These are phyloP conservation scores for Sturnira hondurensis DNA, from an alignment of 2,113 vertebrate genomes.

Conservation along the genomic window DNA sequence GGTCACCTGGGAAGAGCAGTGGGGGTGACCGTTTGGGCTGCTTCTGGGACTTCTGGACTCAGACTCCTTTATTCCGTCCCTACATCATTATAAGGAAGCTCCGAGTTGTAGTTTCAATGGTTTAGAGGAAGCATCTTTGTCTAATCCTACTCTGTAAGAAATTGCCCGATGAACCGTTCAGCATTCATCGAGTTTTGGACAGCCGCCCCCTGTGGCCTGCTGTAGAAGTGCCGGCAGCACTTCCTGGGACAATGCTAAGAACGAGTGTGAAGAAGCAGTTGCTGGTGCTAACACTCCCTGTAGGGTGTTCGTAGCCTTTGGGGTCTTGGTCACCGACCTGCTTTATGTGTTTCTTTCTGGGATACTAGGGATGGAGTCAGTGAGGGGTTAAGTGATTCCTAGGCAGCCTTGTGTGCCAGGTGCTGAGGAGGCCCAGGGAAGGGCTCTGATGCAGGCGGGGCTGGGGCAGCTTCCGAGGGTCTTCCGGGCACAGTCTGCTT, in stretches of 20 bases:
- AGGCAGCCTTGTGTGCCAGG: neutral
- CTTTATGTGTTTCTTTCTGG: neutral
- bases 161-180: neutral
- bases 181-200: slow-evolving; percentile 25
- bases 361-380: neutral
- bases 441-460: neutral
- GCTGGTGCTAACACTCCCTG: neutral
- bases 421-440: neutral
- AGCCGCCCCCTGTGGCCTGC: slow-evolving; percentile 20
- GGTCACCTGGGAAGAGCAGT: neutral
- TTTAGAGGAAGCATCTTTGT: neutral
- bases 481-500: neutral
- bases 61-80: neutral
- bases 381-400: slow-evolving; percentile 37
- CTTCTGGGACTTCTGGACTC: neutral
- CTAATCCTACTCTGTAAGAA: neutral
- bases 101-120: neutral
- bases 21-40: neutral
- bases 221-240: slow-evolving; percentile 32
- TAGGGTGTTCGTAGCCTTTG: neutral
- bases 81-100: neutral
- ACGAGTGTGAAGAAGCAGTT: neutral
- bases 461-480: neutral
- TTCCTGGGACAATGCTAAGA: slow-evolving; percentile 21
- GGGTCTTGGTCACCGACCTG: neutral